Evolutionary conservation across 2,888 invertebrate species (phyloP).

Genomic region (Koerneria pararmatus): DNA sequence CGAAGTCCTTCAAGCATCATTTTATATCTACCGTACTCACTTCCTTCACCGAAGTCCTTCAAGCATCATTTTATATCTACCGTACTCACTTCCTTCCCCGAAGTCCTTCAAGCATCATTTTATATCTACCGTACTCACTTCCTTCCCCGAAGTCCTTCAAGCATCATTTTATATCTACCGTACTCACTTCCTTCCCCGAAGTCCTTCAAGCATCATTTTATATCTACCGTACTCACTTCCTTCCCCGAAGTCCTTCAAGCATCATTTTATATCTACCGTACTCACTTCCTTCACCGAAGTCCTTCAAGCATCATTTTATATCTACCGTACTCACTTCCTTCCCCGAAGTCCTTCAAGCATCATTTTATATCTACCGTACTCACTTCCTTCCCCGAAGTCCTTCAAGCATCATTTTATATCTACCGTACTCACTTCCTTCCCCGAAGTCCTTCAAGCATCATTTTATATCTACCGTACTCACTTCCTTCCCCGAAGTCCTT

Average conservation of each 20-base stretch:
- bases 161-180: neutral
- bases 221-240: neutral
- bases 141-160: too few species aligned
- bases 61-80: conserved; percentile 21
- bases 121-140: too few species aligned
- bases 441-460: conserved; percentile 22
- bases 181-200: neutral
- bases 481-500: conserved; percentile 20
- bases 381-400: neutral
- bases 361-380: neutral
- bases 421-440: conserved; percentile 23
- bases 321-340: too few species aligned
- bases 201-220: neutral
- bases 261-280: conserved; percentile 21
- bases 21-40: neutral
- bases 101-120: too few species aligned
- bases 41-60: conserved; percentile 27
- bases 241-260: conserved; percentile 25
- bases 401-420: neutral
- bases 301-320: too few species aligned
- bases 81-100: conserved; percentile 19
- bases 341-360: neutral
- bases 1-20: neutral
- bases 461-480: conserved; percentile 16
- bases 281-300: conserved; percentile 19